A percentile compares a stretch with the other conserved stretches of the same genome.
These are phyloP conservation scores for Sterna hirundo DNA, from an alignment of 2,113 vertebrate species.

Conservation along the genomic window DNA sequence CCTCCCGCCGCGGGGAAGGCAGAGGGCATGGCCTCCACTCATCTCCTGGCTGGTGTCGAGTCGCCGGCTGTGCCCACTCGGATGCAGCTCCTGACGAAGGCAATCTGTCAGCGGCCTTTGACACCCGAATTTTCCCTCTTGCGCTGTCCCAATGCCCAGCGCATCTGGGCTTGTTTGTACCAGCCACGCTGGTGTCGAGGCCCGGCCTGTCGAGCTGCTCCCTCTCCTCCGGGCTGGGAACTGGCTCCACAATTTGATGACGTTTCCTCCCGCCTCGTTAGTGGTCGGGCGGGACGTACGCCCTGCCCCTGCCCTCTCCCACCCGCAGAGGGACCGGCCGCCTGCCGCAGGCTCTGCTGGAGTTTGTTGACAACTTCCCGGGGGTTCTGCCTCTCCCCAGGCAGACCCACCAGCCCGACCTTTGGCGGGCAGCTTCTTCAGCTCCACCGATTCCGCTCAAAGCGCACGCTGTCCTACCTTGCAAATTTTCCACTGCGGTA, in stretches of 20 bases:
- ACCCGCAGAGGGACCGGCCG: background rate
- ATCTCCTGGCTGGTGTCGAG: background rate
- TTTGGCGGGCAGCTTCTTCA: background rate
- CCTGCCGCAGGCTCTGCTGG: background rate
- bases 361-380: fast-evolving
- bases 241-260: background rate
- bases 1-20: background rate
- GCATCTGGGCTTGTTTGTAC: background rate
- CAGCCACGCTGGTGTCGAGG: background rate
- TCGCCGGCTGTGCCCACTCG: background rate
- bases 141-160: background rate
- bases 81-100: background rate
- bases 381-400: background rate
- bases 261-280: background rate
- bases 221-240: background rate
- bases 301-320: background rate
- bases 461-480: background rate
- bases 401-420: background rate
- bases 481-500: background rate
- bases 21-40: background rate
- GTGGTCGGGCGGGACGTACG: fast-evolving
- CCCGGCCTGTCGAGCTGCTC: background rate
- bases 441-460: background rate
- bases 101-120: background rate
- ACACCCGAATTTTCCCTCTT: background rate